A percentile compares a stretch with the other conserved stretches of the same genome.
Evolutionary conservation across 2,113 vertebrate species (phyloP).

Genomic region (Alaudala cheleensis): DNA sequence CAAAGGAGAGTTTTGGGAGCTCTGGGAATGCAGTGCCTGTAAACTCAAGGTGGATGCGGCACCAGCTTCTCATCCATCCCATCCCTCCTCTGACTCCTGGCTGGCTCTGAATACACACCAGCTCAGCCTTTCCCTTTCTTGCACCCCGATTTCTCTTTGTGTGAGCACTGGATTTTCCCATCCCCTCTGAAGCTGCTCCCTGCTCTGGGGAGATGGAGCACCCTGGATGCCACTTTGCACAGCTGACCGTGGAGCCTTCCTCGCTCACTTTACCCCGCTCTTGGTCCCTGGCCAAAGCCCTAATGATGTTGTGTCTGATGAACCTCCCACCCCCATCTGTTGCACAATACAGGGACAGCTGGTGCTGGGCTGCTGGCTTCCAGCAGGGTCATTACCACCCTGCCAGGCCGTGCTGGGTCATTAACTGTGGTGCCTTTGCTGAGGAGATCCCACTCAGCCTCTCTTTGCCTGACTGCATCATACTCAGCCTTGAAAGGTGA

Average conservation of each 20-base stretch:
- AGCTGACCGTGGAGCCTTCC: background rate
- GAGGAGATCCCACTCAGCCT: constrained; percentile 18
- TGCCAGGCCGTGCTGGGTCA: background rate
- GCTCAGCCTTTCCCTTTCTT: background rate
- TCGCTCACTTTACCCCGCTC: background rate
- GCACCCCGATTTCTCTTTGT: background rate
- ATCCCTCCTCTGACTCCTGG: background rate
- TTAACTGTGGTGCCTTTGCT: background rate
- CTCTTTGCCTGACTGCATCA: background rate
- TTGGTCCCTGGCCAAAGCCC: constrained; percentile 27
- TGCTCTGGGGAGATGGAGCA: rapidly evolving
- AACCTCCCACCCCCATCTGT: constrained; percentile 59
- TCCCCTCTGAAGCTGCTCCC: background rate
- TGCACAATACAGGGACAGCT: constrained; percentile 41
- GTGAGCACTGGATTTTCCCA: background rate
- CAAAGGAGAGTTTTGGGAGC: background rate
- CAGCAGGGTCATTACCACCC: constrained; percentile 32
- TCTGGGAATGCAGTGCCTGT: background rate
- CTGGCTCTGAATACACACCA: rapidly evolving
- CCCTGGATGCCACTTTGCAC: background rate
- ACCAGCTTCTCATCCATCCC: background rate
- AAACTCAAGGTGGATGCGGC: rapidly evolving
- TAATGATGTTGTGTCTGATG: constrained; percentile 49
- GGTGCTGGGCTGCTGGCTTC: constrained; percentile 52
- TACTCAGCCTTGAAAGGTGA: background rate